Conservation (phyloP, 2,113 vertebrate genomes). For the Nothoprocta perdicaria region DNA sequence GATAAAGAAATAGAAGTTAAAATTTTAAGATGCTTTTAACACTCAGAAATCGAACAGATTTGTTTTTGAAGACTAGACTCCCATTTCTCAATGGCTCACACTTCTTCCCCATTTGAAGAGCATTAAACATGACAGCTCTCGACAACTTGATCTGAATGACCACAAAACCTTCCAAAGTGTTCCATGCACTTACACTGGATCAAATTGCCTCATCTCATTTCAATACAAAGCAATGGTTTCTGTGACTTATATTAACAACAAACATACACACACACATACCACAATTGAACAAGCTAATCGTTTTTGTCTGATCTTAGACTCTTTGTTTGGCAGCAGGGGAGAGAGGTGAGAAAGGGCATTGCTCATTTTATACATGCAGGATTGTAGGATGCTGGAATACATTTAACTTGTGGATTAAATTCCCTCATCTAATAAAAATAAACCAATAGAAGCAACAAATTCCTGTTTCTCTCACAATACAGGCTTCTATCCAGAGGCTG, state of each 20-base stretch:
- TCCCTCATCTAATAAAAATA: background rate
- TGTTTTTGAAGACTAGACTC: background rate
- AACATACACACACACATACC: too few relatives aligned
- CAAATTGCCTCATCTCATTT: background rate
- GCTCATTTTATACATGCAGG: background rate
- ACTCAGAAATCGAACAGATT: conserved; percentile 13
- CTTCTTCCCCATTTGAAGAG: conserved; percentile 19
- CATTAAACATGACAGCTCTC: conserved; percentile 5
- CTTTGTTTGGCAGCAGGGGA: background rate
- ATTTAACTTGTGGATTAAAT: background rate
- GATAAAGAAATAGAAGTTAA: conserved; percentile 37
- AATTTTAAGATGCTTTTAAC: conserved; percentile 62
- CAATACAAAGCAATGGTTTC: background rate
- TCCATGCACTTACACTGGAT: background rate
- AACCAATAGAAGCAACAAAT: background rate
- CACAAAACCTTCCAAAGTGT: background rate
- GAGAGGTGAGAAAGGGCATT: background rate
- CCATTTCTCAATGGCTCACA: conserved; percentile 55
- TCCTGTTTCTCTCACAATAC: background rate
- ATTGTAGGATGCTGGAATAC: background rate
- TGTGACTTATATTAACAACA: background rate
- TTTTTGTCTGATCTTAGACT: background rate
- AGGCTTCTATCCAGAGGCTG: background rate
- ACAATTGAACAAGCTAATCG: background rate
- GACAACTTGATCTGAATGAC: background rate